These are phyloP conservation scores for Lophochroa leadbeateri DNA, from an alignment of 2,113 vertebrate species.

Conservation along the genomic window DNA sequence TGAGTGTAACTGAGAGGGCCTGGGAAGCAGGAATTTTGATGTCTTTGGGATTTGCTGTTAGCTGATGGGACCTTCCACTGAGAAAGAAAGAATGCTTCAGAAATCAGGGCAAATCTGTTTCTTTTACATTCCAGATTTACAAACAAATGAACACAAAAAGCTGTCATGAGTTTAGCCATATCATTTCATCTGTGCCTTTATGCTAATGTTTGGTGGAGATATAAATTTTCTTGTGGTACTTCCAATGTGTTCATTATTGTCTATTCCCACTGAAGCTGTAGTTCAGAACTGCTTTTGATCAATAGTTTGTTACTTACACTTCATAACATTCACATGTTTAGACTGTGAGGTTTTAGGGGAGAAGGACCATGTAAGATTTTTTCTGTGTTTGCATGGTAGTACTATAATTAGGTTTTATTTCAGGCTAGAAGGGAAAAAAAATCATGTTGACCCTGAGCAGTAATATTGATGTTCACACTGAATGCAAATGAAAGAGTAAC, in stretches of 20 bases:
- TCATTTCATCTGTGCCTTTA: neutral
- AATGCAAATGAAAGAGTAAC: neutral
- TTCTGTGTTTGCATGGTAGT: neutral
- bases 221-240: neutral
- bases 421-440: neutral
- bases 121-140: neutral
- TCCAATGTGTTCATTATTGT: neutral
- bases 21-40: neutral
- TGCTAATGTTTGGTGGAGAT: neutral
- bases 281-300: neutral
- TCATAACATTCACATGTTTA: neutral
- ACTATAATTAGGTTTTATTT: slow-evolving; percentile 6
- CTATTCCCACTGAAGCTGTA: neutral
- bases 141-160: neutral
- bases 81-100: neutral
- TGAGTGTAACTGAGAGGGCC: neutral
- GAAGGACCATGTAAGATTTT: neutral
- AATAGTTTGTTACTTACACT: neutral
- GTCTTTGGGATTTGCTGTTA: neutral
- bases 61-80: neutral
- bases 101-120: neutral
- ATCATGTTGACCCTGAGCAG: neutral
- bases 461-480: neutral
- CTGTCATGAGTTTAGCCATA: neutral
- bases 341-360: neutral